A percentile compares a stretch with the other conserved stretches of the same genome.
phyloP scores from a whole-genome alignment of 2,888 invertebrate species.

The Cryptus armator region DNA sequence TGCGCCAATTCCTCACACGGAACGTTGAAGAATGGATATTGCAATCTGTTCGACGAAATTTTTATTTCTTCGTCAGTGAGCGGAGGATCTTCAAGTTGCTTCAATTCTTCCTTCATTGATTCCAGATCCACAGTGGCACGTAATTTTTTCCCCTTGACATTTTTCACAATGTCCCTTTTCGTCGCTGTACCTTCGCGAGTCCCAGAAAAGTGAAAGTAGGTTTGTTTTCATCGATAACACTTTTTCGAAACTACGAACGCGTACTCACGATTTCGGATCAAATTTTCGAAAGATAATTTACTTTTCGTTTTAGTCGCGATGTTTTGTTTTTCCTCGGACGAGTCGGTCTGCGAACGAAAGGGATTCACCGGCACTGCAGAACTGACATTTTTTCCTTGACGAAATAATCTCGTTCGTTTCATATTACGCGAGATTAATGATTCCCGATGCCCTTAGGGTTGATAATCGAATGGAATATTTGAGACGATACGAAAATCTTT shows the following conservation, averaged over 20 bases:
- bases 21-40: slow-evolving; percentile 84
- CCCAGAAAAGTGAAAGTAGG: not conserved
- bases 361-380: slow-evolving; percentile 21
- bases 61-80: slow-evolving; percentile 77
- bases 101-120: slow-evolving; percentile 78
- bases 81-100: slow-evolving; percentile 82
- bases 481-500: not conserved
- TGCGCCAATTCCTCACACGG: slow-evolving; percentile 86
- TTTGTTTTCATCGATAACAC: too few species aligned
- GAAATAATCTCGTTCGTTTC: slow-evolving; percentile 58
- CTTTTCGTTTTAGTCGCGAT: slow-evolving; percentile 10
- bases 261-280: slow-evolving; percentile 56
- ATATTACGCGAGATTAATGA: slow-evolving; percentile 22
- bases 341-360: slow-evolving; percentile 2
- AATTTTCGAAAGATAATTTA: slow-evolving; percentile 65
- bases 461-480: not conserved
- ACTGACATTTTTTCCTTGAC: slow-evolving; percentile 46
- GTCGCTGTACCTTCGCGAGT: slow-evolving; percentile 59
- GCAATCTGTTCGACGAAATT: slow-evolving; percentile 77
- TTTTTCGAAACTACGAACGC: not conserved
- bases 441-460: slow-evolving; percentile 5
- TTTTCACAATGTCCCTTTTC: slow-evolving; percentile 29
- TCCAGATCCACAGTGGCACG: slow-evolving; percentile 75
- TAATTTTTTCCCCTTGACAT: slow-evolving; percentile 65
- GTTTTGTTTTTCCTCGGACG: slow-evolving; percentile 20